Base-by-base conservation (phyloP, 2,888 invertebrate species). In the Diploptera punctata region DNA sequence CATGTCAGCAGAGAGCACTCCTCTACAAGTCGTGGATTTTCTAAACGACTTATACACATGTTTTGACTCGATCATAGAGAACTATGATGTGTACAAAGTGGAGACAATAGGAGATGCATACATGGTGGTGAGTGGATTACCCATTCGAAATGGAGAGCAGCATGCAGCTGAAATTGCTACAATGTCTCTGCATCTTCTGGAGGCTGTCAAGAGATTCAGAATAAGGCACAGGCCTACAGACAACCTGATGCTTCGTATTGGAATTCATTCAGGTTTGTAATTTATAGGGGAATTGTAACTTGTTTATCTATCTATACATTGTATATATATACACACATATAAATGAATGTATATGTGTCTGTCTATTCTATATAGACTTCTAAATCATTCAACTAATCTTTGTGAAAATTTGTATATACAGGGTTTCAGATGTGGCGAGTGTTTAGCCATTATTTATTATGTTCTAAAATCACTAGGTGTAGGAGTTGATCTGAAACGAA, bases 91-190 rank as follows among this genome's bases (percentile, higher is more conserved):
- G 0, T 96, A 96, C 83, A 98, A 98, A 86, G 97, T 97, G 68
- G 83, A 83, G 54, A 83, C 82, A 0, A 95, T 95, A 71, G 95
- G 95, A 2, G 95, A 95, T 80, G 95, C 95, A 1, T 96, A 95
- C 79, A 95, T 95, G 95, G 95, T 95, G 81, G 94, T 93, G 82
- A 87, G 90, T 86, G 98, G 98, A 0, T 85, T 98, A 47, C 98
- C 98, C 0, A 89, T 95, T 70, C 88, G 93, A 73, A 97, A 97
- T 82, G 95, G 94, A 33, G 91, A 93, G 79, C 86, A 91, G 70
- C 98, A 98, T 82, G 98, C 97, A 0, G 93, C 93, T 1, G 97
- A 98, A 85, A 93, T 98, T 77, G 95, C 96, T 13, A 91, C 95
- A 10, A 97, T 98, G 96, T 96, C 97, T 1, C 83, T 98, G 69